phyloP scores from a whole-genome alignment of 2,113 vertebrate species.

The Girardinichthys multiradiatus region DNA sequence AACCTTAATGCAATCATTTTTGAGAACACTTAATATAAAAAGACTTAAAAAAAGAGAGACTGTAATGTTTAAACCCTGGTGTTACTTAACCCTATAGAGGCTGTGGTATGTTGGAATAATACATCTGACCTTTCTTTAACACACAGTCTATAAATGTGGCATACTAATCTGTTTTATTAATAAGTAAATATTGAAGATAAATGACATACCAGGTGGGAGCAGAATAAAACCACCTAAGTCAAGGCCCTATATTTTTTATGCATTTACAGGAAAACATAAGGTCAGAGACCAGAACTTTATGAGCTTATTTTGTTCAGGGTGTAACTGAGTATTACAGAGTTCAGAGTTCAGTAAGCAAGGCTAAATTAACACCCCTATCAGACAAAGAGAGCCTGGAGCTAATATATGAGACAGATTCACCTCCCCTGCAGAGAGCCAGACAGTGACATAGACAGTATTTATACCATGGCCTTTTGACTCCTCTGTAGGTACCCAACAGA shows the following conservation, averaged over 20 bases:
- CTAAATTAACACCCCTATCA: neutral
- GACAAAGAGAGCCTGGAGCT: conserved; percentile 19
- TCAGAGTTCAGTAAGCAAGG: neutral
- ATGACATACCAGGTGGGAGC: no score
- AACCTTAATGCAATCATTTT: neutral
- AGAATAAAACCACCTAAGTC: no score
- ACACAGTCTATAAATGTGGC: no score
- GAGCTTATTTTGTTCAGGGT: neutral
- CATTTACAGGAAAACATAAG: neutral
- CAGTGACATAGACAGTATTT: conserved; percentile 15
- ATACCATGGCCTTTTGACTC: conserved; percentile 37
- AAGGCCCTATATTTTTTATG: no score
- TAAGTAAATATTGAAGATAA: no score
- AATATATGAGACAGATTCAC: conserved; percentile 14
- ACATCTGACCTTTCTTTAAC: no score
- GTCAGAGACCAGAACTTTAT: no score
- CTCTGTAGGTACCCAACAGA: conserved; percentile 8
- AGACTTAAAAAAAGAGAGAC: neutral
- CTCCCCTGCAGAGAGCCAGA: conserved; percentile 30
- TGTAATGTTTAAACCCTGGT: neutral
- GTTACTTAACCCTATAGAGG: no score
- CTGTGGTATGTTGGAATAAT: no score
- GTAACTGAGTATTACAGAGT: neutral
- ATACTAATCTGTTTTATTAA: no score
- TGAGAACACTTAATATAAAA: neutral